Evolutionary conservation across 2,888 invertebrate species (phyloP), one percentile per base, ranked within the genome.

Genomic region (Amiota minor): DNA sequence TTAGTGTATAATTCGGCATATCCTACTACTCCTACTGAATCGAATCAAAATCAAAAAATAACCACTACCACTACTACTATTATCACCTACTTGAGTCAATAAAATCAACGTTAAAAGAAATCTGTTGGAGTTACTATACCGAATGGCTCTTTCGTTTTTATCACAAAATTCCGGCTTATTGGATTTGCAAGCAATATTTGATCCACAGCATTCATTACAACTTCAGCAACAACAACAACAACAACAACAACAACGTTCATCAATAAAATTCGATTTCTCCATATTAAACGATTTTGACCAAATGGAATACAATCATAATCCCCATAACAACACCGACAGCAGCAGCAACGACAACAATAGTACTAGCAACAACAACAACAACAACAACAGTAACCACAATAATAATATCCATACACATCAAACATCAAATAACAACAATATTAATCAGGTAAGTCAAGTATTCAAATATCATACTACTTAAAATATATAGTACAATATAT

Each of bases 141-240:
- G 89, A 89, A 90, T 90, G 90, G 90, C 90, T 87, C 88, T 90
- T 79, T 88, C 90, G 83, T 83, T 90, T 81, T 80, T 87, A 81
- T 85, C 88, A 72, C 87, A 86, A 78, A 84, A 85, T 82, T 86
- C 88, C 77, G 88, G 82, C 81, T 87, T 86, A 74, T 83, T 86
- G 80, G 90, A 90, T 84, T 82, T 89, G 75, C 88, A 89, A 85
- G 83, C 86, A 74, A 84, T 88, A 77, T 86, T 89, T 76, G 89
- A 89, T 82, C 87, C 90, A 80, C 86, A 83, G 80, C 86, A 84
- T 80, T 76, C 79, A 76, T 74, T 76, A 74, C 80, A 76, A 77
- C 80, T 81, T 70, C 81, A 78, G 45, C 80, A 80, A 50, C 79
- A 78, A n/a, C 61, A 71, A 73, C 72, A 77, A 70, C 75, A 71